phyloP scores from a whole-genome alignment of 2,888 invertebrate genomes.

The Trissolcus brochymenae region DNA sequence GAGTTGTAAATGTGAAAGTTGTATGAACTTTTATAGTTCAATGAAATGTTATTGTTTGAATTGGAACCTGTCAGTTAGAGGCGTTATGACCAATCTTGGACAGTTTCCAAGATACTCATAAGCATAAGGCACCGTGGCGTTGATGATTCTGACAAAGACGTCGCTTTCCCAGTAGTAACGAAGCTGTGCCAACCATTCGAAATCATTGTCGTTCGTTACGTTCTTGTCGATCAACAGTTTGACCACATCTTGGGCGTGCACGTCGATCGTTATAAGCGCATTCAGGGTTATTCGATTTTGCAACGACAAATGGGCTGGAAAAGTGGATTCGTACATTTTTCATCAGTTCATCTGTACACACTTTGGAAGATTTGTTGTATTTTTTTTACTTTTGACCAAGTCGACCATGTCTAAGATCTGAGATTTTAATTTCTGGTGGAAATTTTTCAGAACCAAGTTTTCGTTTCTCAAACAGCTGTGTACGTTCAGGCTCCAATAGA shows the following conservation, averaged over 20 bases:
- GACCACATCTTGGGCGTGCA: constrained; percentile 90
- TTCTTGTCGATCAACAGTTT: constrained; percentile 81
- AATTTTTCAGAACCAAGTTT: constrained; percentile 79
- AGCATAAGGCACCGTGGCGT: constrained; percentile 87
- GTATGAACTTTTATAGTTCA: neutral
- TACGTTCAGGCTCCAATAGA: constrained; percentile 89
- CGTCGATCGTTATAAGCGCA: constrained; percentile 89
- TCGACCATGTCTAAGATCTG: constrained; percentile 87
- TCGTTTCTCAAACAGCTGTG: constrained; percentile 82
- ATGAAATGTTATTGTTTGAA: neutral
- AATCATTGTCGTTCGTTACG: constrained; percentile 85
- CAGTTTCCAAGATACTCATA: constrained; percentile 92
- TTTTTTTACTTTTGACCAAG: constrained; percentile 81
- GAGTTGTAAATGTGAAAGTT: neutral
- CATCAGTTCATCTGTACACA: constrained; percentile 86
- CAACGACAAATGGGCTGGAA: constrained; percentile 81
- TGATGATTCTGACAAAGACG: constrained; percentile 85
- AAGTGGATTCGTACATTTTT: constrained; percentile 76
- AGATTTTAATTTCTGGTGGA: constrained; percentile 78
- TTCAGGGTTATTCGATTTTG: constrained; percentile 86
- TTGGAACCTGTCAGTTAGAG: constrained; percentile 81
- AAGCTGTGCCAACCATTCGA: constrained; percentile 90
- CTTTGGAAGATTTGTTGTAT: constrained; percentile 94
- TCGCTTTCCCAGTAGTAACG: constrained; percentile 87
- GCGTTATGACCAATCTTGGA: constrained; percentile 85